These are phyloP conservation scores for Lytechinus variegatus DNA, from an alignment of 35 echinoderm and acorn worm species.

Conservation along the genomic window DNA sequence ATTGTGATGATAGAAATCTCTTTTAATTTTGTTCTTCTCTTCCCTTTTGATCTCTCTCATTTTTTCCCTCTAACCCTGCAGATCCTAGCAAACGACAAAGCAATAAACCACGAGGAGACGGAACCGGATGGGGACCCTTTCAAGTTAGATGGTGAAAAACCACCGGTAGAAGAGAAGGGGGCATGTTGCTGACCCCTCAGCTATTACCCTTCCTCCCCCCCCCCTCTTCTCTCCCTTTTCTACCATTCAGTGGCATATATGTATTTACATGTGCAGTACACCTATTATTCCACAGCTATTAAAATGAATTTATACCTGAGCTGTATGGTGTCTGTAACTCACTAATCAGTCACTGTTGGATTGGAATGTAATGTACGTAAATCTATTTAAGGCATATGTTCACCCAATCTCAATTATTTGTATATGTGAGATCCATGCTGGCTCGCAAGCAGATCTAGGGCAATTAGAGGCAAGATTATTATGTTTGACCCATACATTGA, in stretches of 20 bases:
- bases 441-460: too few relatives aligned
- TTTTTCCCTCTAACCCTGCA: constrained; percentile 50
- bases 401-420: neutral
- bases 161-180: constrained; percentile 61
- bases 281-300: neutral
- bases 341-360: neutral
- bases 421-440: neutral
- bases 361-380: neutral
- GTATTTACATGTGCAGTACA: neutral
- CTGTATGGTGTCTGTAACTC: neutral
- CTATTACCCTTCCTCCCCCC: neutral
- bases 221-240: neutral
- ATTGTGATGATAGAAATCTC: too few relatives aligned
- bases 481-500: too few relatives aligned
- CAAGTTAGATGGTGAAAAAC: constrained; percentile 55
- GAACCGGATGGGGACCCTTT: constrained; percentile 75
- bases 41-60: neutral
- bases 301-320: too few relatives aligned
- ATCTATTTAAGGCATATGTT: neutral
- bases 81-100: constrained; percentile 97
- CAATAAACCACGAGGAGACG: constrained; percentile 75
- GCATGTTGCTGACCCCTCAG: constrained; percentile 82
- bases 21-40: too few relatives aligned
- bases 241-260: neutral
- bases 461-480: too few relatives aligned